These are phyloP conservation scores for Archocentrus centrarchus DNA, from an alignment of 2,113 vertebrate genomes.

Conservation along the genomic window DNA sequence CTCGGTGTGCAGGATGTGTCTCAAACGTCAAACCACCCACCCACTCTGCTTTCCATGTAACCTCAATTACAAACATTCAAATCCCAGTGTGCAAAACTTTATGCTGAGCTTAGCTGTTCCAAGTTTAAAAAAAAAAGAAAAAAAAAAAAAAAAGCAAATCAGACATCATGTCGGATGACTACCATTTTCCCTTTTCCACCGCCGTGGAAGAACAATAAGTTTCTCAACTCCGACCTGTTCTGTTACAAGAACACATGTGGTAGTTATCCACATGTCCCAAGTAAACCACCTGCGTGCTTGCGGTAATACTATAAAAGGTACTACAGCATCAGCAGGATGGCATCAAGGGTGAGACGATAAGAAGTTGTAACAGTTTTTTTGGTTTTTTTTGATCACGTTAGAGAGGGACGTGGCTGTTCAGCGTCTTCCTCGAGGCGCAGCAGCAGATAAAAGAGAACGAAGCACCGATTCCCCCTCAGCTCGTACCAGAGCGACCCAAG, in stretches of 20 bases:
- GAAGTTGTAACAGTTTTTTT: not conserved
- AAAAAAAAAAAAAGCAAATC: not conserved
- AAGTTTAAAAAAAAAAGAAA: not conserved
- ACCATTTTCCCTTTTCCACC: constrained; percentile 8
- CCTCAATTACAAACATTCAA: constrained; percentile 32
- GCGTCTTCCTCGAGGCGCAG: not conserved
- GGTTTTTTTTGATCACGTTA: not conserved
- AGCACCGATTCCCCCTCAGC: not conserved
- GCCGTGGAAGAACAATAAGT: not conserved
- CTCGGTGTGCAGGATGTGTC: constrained; percentile 59
- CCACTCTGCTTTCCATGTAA: constrained; percentile 61
- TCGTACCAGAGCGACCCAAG: not conserved
- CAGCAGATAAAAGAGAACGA: not conserved
- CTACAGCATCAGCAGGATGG: not conserved
- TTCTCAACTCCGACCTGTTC: not conserved
- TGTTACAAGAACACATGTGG: not conserved
- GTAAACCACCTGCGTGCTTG: constrained; percentile 1
- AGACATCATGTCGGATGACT: not conserved
- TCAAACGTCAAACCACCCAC: constrained; percentile 65
- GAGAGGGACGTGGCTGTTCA: not conserved
- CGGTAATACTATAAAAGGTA: constrained; percentile 1
- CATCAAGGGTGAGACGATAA: not conserved
- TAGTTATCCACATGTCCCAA: constrained; percentile 11
- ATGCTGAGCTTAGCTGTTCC: not conserved
- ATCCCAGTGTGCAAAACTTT: constrained; percentile 8